Evolutionary conservation across 2,888 invertebrate species (phyloP), one percentile per base, ranked within the genome.

Genomic region (Phortica okadai): DNA sequence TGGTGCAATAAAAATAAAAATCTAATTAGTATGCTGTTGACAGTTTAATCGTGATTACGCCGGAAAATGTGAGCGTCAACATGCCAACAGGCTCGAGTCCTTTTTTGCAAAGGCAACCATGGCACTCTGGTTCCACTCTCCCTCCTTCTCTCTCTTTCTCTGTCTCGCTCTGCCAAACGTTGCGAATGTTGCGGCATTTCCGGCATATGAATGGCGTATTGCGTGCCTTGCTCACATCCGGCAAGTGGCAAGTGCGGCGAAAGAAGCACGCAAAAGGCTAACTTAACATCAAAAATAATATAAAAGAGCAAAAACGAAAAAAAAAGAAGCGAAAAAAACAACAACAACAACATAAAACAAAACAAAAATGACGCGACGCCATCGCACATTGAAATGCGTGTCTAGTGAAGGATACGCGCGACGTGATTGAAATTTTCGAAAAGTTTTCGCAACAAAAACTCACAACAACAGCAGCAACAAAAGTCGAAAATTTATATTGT

Each of bases 11-110:
- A 85, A 85, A 85, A 89, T 90, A 90, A 90, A 90, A 91, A 88
- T 90, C 90, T 91, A 90, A 90, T 90, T 90, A 90, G 91, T 91
- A 90, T 90, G 91, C 90, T 87, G 91, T 90, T 90, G 90, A 90
- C 90, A 90, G 91, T 90, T 90, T 90, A 90, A 91, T 90, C 90
- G 90, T 90, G 89, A 89, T 90, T 90, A 90, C 90, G 90, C 88
- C 86, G 88, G 90, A 90, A 89, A 89, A 88, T 88, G 83, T 85
- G 87, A 87, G 81, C 86, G 83, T 84, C 85, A 89, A 86, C 83
- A 89, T 84, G 89, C 87, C 86, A 87, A 84, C 87, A 88, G 87
- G 8, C 50, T 50, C 50, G 50, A 87, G 84, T 88, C 80, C 80
- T 81, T 82, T 81, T 82, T 74, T 79, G 66, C 33, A 33, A 67